Base-by-base conservation (phyloP, 2,797 vertebrate species). In the Gymnothorax javanicus region DNA sequence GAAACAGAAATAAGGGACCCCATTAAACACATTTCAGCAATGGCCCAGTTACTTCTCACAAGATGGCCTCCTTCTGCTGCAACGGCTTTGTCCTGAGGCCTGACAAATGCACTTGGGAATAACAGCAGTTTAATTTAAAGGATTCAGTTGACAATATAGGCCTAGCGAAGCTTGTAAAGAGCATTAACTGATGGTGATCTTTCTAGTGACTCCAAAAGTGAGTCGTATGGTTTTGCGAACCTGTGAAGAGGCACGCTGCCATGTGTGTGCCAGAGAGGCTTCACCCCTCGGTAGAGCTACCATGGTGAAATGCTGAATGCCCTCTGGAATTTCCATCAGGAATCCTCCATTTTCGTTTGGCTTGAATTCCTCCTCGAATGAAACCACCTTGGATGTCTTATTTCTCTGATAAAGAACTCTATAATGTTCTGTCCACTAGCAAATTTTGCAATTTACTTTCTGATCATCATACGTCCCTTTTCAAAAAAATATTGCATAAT, bases 11-110 rank as follows among this genome's bases (percentile, higher is more conserved):
- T 69, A 20, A 23, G 75, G 88, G 85, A 87, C 84, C 84, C 56
- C 82, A 15, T 91, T 88, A 88, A 91, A 90, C 87, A 59, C 82
- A 71, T 85, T 88, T 88, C 64, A 73, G 69, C 52, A 67, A n/a
- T 84, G 84, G 69, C 62, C 58, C 84, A 15, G 20, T 43, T 67
- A 62, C 43, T n/a, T 3, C 62, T 82, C 60, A 15, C 83, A 64
- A 56, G 56, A 6, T 57, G n/a, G 17, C 81, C 85, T 87, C 84
- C 57, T 87, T 25, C 27, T 20, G 33, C 86, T 27, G 17, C 13
- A 25, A 81, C 52, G 54, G 54, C 83, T 43, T 17, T 67, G 25
- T 83, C 88, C 77, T 83, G 43, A 57, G 64, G 81, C 79, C 77
- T 7, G 25, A 20, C 23, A 33, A 57, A 87, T 13, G 56, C 2